phyloP scores from a whole-genome alignment of 2,888 invertebrate species.

The Anthrax anthrax region DNA sequence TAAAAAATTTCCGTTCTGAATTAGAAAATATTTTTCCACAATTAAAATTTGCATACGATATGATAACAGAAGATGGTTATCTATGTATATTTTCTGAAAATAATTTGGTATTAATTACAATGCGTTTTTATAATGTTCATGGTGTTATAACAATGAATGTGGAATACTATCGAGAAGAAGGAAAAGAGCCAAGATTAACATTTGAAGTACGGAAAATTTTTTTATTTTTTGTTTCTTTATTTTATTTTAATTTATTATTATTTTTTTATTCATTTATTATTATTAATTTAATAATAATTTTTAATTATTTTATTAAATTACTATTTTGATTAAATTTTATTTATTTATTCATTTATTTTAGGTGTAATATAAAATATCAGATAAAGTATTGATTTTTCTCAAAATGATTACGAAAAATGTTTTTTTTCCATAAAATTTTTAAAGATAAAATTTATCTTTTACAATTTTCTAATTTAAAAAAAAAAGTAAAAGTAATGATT shows the following conservation, averaged over 20 bases:
- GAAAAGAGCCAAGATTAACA: constrained; percentile 54
- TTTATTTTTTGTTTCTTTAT: neutral
- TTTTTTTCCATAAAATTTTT: too few species aligned
- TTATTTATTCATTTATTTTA: too few species aligned
- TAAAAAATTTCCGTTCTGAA: constrained; percentile 52
- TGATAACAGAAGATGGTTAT: constrained; percentile 53
- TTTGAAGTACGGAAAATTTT: constrained; percentile 51
- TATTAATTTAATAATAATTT: constrained; percentile 11
- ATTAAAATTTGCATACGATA: constrained; percentile 51
- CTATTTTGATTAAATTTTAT: too few species aligned
- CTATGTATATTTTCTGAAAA: constrained; percentile 57
- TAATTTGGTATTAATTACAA: constrained; percentile 51
- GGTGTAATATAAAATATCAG: too few species aligned
- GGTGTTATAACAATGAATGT: constrained; percentile 69
- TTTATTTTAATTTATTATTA: neutral
- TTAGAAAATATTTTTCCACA: constrained; percentile 57
- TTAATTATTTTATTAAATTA: too few species aligned
- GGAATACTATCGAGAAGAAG: constrained; percentile 65
- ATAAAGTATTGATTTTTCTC: too few species aligned
- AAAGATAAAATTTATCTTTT: too few species aligned
- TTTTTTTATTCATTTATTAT: neutral
- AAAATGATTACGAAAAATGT: too few species aligned
- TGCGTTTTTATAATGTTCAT: constrained; percentile 51
- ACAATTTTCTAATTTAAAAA: too few species aligned
- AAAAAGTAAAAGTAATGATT: too few species aligned